Evolutionary conservation across 2,797 vertebrate species (phyloP), one percentile per base, ranked within the genome.

Genomic region (Ammospiza maritima): DNA sequence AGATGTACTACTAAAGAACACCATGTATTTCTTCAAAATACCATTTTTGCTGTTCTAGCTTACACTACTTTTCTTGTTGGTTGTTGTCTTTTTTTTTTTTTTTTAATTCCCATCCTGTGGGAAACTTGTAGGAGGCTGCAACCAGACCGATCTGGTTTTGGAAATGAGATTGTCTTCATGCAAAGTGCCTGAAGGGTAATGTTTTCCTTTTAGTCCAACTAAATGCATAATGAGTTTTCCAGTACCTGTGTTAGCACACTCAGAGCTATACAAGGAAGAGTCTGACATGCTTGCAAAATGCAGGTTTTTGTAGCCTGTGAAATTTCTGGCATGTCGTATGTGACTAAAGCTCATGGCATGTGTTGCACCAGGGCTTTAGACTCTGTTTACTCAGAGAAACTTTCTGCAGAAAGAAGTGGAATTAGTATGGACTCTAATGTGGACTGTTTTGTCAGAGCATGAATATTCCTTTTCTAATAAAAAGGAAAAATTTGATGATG

Each of bases 191-290:
- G 27, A 82, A 85, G 82, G 76, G 38, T 36, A 51, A 7, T 75
- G 73, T 81, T 95, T 76, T 90, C 50, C n/a, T 91, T 93, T 74
- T 17, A 51, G 47, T 65, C 27, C 54, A 73, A 30, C 27, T 69
- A 62, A 80, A 88, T 25, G 13, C 21, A 25, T 77, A 64, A 73
- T 58, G 76, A 77, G 34, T 83, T 91, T 92, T 80, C 54, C 57
- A 85, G 69, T 61, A 72, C 73, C 76, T 77, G 34, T 47, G 58
- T 82, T 54, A 80, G 57, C 26, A 27, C 5, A 14, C 21, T 84
- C n/a, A 21, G 18, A 73, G 58, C 42, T 61, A 48, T 66, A 4
- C 32, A 32, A 56, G 10, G 34, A 73, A 36, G 21, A 80, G 57
- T 53, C 32, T 65, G 79, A 58, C 29, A 30, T 47, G 51, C 58